Conservation (phyloP, 2,888 invertebrate species). For the Melanargia galathea region DNA sequence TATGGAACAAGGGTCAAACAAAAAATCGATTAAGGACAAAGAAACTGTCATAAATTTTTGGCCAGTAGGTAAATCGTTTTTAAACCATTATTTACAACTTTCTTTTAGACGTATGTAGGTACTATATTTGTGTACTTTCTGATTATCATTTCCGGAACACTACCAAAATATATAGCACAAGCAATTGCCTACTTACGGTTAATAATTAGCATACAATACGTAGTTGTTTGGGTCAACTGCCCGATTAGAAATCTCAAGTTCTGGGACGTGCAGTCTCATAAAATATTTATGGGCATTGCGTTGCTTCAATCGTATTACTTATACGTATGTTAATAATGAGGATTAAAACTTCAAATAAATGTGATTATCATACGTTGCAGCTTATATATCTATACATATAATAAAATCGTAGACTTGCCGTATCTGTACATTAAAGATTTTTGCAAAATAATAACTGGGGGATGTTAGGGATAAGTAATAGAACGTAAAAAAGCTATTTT, state of each 20-base stretch:
- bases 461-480: too few relatives aligned
- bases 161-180: constrained; percentile 14
- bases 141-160: constrained; percentile 16
- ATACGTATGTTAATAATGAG: constrained; percentile 3
- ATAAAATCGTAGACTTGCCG: too few relatives aligned
- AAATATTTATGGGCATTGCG: constrained; percentile 32
- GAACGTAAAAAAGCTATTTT: too few relatives aligned
- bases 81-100: not conserved
- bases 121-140: not conserved
- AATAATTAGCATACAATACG: constrained; percentile 36
- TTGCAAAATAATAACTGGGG: too few relatives aligned
- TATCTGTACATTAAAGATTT: too few relatives aligned
- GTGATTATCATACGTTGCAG: too few relatives aligned
- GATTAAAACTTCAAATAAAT: not conserved
- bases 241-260: constrained; percentile 38
- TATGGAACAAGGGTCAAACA: too few relatives aligned
- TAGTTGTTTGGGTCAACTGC: constrained; percentile 31
- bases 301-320: constrained; percentile 14
- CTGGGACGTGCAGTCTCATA: constrained; percentile 29
- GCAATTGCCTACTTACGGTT: constrained; percentile 17
- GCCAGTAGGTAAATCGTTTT: too few relatives aligned
- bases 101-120: not conserved
- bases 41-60: too few relatives aligned
- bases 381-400: too few relatives aligned
- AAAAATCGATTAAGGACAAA: too few relatives aligned